A percentile compares a stretch with the other conserved stretches of the same genome.
Evolutionary conservation across 2,113 vertebrate genomes (phyloP).

Genomic region (Elachura formosa): DNA sequence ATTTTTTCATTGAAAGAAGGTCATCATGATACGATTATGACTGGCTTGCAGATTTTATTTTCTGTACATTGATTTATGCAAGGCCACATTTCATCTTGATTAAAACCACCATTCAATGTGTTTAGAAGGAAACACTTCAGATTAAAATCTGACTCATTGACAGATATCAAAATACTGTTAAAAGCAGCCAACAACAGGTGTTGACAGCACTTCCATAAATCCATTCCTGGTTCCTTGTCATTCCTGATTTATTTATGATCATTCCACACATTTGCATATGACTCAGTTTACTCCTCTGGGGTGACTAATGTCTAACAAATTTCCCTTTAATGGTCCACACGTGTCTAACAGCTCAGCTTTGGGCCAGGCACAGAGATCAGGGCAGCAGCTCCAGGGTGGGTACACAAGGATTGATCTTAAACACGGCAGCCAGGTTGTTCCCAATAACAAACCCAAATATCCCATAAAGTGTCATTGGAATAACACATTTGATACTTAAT

Average conservation of each 20-base stretch:
- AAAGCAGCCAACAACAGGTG: background rate
- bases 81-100: background rate
- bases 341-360: background rate
- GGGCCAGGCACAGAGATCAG: background rate
- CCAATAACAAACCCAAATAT: background rate
- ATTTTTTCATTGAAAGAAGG: background rate
- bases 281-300: background rate
- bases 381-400: background rate
- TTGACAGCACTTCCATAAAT: background rate
- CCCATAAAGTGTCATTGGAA: background rate
- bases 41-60: background rate
- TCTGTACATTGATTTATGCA: background rate
- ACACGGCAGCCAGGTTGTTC: background rate
- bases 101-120: background rate
- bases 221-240: background rate
- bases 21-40: background rate
- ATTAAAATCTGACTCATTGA: slow-evolving; percentile 7
- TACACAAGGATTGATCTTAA: background rate
- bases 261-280: background rate
- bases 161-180: background rate
- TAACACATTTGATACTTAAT: background rate
- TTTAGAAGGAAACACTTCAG: background rate
- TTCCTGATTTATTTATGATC: background rate
- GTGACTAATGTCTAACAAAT: background rate
- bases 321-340: background rate